phyloP scores from a whole-genome alignment of 2,888 invertebrate species.

The Drosophila meridionalis region DNA sequence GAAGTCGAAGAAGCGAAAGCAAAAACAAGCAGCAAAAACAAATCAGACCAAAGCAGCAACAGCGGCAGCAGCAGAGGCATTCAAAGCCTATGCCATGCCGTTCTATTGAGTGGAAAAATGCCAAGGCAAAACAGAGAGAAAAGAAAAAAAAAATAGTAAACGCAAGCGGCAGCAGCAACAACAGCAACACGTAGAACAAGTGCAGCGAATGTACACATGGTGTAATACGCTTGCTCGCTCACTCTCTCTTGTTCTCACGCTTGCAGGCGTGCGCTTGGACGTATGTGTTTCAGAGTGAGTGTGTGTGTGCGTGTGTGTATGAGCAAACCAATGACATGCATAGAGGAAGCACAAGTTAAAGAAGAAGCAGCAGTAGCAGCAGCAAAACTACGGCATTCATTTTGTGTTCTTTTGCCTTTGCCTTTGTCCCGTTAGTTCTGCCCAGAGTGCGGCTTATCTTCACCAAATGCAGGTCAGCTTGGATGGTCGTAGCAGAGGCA shows the following conservation, averaged over 20 bases:
- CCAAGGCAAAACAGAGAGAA: slow-evolving; percentile 38
- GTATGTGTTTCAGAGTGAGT: not conserved
- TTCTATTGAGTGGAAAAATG: slow-evolving; percentile 72
- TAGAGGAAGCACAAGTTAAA: slow-evolving; percentile 16
- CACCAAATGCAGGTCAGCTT: slow-evolving; percentile 42
- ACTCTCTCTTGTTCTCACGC: not conserved
- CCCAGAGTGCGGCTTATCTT: slow-evolving; percentile 41
- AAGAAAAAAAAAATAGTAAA: slow-evolving; percentile 8
- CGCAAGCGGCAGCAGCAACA: slow-evolving; percentile 13
- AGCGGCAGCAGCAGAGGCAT: slow-evolving; percentile 20
- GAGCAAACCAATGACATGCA: slow-evolving; percentile 32
- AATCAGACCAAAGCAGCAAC: slow-evolving; percentile 20
- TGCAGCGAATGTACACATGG: slow-evolving; percentile 32
- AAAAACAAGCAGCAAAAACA: slow-evolving; percentile 7
- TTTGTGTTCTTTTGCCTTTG: slow-evolving; percentile 16
- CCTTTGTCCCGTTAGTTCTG: slow-evolving; percentile 15
- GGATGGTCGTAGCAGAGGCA: not conserved
- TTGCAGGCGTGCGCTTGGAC: not conserved
- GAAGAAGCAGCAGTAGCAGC: slow-evolving; percentile 5
- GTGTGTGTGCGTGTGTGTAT: slow-evolving; percentile 15
- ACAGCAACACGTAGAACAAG: slow-evolving; percentile 27
- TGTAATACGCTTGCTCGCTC: slow-evolving; percentile 6
- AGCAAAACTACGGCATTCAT: slow-evolving; percentile 20
- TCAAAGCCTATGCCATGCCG: slow-evolving; percentile 46
- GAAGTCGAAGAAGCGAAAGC: slow-evolving; percentile 6